Conservation (phyloP, 2,888 invertebrate species). For the Timandra comae region DNA sequence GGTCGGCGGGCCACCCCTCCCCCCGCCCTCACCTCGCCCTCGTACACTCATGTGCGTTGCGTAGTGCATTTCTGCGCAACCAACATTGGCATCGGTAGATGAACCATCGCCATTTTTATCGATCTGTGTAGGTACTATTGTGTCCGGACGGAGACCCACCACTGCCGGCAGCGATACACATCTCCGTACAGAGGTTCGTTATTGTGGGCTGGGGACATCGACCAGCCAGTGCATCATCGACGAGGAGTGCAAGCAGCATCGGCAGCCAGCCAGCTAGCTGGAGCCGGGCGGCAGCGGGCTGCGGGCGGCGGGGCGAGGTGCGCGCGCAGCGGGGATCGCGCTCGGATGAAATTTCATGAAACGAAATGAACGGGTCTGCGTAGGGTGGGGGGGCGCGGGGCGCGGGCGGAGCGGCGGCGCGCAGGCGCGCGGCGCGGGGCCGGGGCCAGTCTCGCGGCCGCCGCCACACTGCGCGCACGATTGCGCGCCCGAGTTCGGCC, state of each 20-base stretch:
- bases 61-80: constrained; percentile 48
- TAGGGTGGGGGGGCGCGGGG: constrained; percentile 23
- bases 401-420: constrained; percentile 33
- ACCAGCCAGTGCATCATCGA: no score
- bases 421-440: constrained; percentile 42
- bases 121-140: constrained; percentile 31
- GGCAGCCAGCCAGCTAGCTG: no score
- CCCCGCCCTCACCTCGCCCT: constrained; percentile 6
- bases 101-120: constrained; percentile 47
- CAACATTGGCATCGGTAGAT: constrained; percentile 25
- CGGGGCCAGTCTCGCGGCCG: constrained; percentile 55
- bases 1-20: constrained; percentile 16
- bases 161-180: no score
- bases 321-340: constrained; percentile 28
- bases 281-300: no score
- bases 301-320: constrained; percentile 3
- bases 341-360: no score
- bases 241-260: no score
- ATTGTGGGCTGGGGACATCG: no score
- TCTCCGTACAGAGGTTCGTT: no score
- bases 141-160: no score
- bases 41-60: constrained; percentile 26
- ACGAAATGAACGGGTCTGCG: constrained; percentile 32
- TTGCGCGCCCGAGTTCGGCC: constrained; percentile 40
- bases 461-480: constrained; percentile 51